Conservation (phyloP, 1,140 invertebrate species). For the Panagrolaimus sp. region DNA sequence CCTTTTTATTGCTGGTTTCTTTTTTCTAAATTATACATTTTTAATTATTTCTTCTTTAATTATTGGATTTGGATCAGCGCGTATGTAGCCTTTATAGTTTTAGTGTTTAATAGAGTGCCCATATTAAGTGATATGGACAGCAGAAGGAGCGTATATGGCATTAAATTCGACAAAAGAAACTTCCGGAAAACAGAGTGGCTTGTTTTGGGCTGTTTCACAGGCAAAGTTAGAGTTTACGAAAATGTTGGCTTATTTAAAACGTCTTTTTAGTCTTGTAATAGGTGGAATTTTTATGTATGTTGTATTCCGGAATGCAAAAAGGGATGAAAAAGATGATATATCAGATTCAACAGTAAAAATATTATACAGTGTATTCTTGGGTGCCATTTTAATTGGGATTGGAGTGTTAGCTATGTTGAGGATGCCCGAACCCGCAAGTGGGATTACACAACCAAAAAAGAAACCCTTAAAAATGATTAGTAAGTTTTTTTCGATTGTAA, state of each 20-base stretch:
- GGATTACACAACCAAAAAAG: not conserved
- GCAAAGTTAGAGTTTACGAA: not conserved
- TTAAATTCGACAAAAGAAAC: conserved; percentile 29
- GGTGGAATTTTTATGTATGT: conserved; percentile 29
- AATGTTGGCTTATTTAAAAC: too few relatives aligned
- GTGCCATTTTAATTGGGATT: conserved; percentile 18
- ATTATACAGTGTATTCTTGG: conserved; percentile 19
- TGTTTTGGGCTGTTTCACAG: conserved; percentile 34
- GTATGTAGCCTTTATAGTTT: too few relatives aligned
- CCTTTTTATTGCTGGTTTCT: conserved; percentile 32
- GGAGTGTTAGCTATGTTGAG: conserved; percentile 15
- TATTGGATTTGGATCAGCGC: conserved; percentile 32
- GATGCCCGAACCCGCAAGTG: not conserved
- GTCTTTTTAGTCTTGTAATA: not conserved
- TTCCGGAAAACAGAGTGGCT: conserved; percentile 21
- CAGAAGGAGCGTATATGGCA: conserved; percentile 31
- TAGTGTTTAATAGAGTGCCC: too few relatives aligned
- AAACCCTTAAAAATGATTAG: too few relatives aligned
- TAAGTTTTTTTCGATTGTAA: too few relatives aligned
- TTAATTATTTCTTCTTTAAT: conserved; percentile 27
- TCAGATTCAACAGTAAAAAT: conserved; percentile 17
- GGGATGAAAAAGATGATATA: not conserved
- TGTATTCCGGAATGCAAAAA: conserved; percentile 12
- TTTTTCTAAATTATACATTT: conserved; percentile 26
- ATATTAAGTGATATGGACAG: conserved; percentile 16